Evolutionary conservation across 1,140 invertebrate genomes (phyloP), one percentile per base, ranked within the genome.

Genomic region (Lethrus apterus): DNA sequence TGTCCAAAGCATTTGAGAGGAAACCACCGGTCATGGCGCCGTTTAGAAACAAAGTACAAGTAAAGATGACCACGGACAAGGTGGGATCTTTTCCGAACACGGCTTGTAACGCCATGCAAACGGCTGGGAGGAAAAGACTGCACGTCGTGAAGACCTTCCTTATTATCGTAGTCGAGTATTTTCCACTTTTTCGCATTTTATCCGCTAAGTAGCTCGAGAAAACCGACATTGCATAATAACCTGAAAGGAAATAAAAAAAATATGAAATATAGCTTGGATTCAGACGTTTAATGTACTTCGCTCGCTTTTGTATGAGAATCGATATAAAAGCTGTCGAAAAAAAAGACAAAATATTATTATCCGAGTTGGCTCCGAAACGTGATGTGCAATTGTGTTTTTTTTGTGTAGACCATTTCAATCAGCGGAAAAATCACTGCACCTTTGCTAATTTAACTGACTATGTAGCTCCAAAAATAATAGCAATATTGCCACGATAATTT

Each of bases 21-120:
- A 89, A 93, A 3, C 89, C 89, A 21, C 84, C 86, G 0, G 87
- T 90, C 5, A 91, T 86, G 0, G 79, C 83, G 10, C 89, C 89
- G 57, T 86, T 89, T 51, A 90, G 79, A 15, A 89, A 91, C 1
- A 90, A 60, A 0, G 80, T 80, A 4, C 78, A 58, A 0, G 86
- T 89, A 57, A 90, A 87, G 44, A 89, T 82, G 0, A 73, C 66
- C 8, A 89, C 79, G 0, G 86, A 82, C 50, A 79, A 74, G 10
- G 70, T 59, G n/a, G 78, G 73, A 63, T 83, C 73, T 55, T 78
- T 73, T 8, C 84, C 84, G 34, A 80, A 70, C 64, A 80, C 81
- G 0, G 81, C 79, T 59, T 83, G 78, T 0, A 77, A 60, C 2
- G 85, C 62, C 81, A 90, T 84, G 52, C 85, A 62, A 2, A 83